Conservation (phyloP, 2,113 vertebrate species). For the Chamaetylas fuelleborni region DNA sequence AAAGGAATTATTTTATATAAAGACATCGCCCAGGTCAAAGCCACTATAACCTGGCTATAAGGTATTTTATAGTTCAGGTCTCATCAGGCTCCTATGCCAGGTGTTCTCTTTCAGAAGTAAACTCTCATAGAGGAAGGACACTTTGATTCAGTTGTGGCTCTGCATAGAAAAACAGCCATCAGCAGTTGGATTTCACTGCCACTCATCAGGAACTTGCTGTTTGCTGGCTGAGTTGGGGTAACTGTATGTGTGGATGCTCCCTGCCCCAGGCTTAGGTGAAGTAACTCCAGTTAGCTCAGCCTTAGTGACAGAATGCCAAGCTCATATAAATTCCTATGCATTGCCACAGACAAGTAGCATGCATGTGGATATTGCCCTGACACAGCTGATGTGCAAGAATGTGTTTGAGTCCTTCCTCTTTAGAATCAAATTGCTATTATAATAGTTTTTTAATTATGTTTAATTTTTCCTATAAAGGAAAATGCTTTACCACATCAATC, state of each 20-base stretch:
- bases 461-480: neutral
- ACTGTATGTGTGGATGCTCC: accelerated
- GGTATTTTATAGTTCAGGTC: neutral
- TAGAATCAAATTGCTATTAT: neutral
- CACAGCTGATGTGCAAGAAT: neutral
- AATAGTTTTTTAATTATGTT: neutral
- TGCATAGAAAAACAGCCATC: neutral
- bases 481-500: neutral
- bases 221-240: neutral
- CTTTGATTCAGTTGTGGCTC: neutral
- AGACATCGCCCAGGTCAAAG: neutral
- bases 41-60: neutral
- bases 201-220: accelerated
- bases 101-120: neutral
- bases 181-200: neutral
- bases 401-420: neutral
- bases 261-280: neutral
- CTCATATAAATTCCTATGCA: neutral
- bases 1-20: neutral
- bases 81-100: neutral
- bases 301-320: neutral
- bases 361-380: accelerated
- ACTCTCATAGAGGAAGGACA: neutral
- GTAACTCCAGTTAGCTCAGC: neutral
- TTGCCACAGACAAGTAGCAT: neutral